These are phyloP conservation scores for Palloptera scutellata DNA, from an alignment of 2,888 invertebrate genomes.

Conservation along the genomic window DNA sequence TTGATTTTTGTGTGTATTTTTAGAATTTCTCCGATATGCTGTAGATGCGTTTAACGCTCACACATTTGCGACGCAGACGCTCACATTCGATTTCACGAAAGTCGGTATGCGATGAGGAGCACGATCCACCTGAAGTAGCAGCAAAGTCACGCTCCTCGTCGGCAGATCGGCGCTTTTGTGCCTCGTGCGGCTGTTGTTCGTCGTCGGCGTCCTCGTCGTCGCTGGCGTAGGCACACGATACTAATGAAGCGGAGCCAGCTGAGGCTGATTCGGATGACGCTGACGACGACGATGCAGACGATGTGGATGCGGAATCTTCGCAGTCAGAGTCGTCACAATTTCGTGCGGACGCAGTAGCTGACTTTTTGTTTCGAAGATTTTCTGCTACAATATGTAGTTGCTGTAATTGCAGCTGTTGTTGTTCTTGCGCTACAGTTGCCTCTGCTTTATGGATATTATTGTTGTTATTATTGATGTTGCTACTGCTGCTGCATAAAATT, in stretches of 20 bases:
- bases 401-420: conserved; percentile 9
- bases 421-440: conserved; percentile 10
- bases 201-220: conserved; percentile 43
- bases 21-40: conserved; percentile 63
- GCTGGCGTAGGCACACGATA: conserved; percentile 40
- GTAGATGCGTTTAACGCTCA: conserved; percentile 62
- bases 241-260: conserved; percentile 42
- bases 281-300: conserved; percentile 18
- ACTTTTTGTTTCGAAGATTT: too few species aligned
- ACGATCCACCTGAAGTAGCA: conserved; percentile 39
- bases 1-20: not conserved
- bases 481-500: conserved; percentile 48
- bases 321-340: too few species aligned
- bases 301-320: not conserved
- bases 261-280: conserved; percentile 39
- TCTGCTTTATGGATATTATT: conserved; percentile 18
- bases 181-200: conserved; percentile 46
- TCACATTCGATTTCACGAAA: conserved; percentile 62
- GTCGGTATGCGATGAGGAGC: conserved; percentile 55
- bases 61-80: conserved; percentile 60
- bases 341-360: not conserved
- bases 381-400: not conserved
- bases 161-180: conserved; percentile 8
- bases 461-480: conserved; percentile 29
- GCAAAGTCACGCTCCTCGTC: conserved; percentile 31